Base-by-base conservation (phyloP, 1,140 invertebrate species). In the Achroia grisella region DNA sequence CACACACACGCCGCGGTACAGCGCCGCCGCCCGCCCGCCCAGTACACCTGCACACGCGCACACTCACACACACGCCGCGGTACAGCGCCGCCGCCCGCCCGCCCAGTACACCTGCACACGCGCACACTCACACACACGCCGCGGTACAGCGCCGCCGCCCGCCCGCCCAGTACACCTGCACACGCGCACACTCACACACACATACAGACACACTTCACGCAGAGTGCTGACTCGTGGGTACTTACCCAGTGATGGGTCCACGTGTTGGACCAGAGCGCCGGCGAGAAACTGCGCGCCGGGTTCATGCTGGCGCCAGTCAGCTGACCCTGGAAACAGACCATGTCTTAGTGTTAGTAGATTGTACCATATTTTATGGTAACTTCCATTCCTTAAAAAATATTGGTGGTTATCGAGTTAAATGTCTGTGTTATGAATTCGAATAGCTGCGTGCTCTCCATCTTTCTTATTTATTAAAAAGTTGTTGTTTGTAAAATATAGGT, bases 251-350 rank as follows among this genome's bases (percentile, higher is more conserved):
- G 92, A 45, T 88, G 31, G 0, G 63, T 46, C 89, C 93, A 96
- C 47, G 88, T 73, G 2, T 87, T 88, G 45, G 89, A 89, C 52
- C 93, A 90, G 6, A 94, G 68, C 1, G 93, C 93, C 0, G 94
- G 94, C 1, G 88, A 93, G 40, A 95, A 90, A 39, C 91, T 90
- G 56, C 94, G 89, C 1, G 91, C 93, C 0, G 94, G 93, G 65
- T 96, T 96, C 90, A 95, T 90, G 60, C 93, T 93, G 47, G 91
- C 92, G 1, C 93, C 93, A 1, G 93, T 94, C 47, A 92, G 46
- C 23, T 59, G 49, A 9, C 70, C 69, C 75, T 74, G 66, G 4
- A 12, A 31, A n/a, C n/a, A n/a, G n/a, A n/a, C n/a, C n/a, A n/a
- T n/a, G n/a, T n/a, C n/a, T n/a, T n/a, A n/a, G n/a, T n/a, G n/a